Evolutionary conservation across 2,888 invertebrate genomes (phyloP).

Genomic region (Nephrotoma guestfalica): DNA sequence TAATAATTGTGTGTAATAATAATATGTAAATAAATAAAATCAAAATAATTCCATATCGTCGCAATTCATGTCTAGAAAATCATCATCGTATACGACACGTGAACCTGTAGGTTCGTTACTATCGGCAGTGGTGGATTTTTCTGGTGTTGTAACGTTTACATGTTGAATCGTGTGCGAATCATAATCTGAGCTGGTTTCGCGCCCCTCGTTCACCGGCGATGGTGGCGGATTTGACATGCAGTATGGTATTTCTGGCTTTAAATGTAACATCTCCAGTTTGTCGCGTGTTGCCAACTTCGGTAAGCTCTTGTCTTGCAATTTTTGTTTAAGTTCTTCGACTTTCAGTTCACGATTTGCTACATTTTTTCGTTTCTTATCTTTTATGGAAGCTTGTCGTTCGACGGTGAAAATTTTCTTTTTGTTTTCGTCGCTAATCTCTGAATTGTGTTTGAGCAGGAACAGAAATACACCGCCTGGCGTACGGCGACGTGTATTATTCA

Average conservation of each 20-base stretch:
- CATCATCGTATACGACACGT: conserved; percentile 45
- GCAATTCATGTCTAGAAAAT: conserved; percentile 55
- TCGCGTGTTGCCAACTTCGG: conserved; percentile 22
- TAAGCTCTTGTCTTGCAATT: conserved; percentile 33
- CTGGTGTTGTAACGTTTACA: conserved; percentile 18
- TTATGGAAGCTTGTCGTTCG: conserved; percentile 41
- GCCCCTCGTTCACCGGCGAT: conserved; percentile 62
- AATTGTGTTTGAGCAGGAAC: conserved; percentile 60
- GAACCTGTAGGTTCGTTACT: conserved; percentile 22
- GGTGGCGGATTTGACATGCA: conserved; percentile 56
- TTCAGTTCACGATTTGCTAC: conserved; percentile 45
- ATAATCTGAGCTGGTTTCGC: conserved; percentile 50
- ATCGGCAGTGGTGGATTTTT: background rate
- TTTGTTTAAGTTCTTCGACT: conserved; percentile 49
- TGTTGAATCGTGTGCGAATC: conserved; percentile 34
- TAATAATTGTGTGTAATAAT: background rate
- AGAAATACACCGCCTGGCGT: conserved; percentile 80
- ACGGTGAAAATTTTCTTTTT: conserved; percentile 52
- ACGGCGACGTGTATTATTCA: conserved; percentile 60
- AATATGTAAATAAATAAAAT: background rate
- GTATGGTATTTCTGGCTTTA: conserved; percentile 20
- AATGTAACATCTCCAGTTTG: conserved; percentile 21
- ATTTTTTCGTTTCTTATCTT: conserved; percentile 40
- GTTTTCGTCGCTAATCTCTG: conserved; percentile 48
- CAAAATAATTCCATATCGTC: conserved; percentile 60